A percentile compares a stretch with the other conserved stretches of the same genome.
phyloP scores from a whole-genome alignment of 2,113 vertebrate species.

The Phocoena sinus region DNA sequence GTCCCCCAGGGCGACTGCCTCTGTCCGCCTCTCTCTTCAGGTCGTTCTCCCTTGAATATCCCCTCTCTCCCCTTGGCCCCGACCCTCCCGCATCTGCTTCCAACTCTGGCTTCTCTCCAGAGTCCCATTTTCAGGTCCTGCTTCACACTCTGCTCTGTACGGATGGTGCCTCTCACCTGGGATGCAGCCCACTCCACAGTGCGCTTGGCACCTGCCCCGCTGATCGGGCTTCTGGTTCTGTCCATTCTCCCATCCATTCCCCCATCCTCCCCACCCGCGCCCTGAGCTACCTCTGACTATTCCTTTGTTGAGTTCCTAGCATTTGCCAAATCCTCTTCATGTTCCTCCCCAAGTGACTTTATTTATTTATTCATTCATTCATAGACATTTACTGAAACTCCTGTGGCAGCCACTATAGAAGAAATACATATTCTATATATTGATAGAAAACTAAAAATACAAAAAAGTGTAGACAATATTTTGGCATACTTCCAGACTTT shows the following conservation, averaged over 20 bases:
- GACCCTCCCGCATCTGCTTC: not conserved
- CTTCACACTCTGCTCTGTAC: fast-evolving
- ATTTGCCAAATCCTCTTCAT: not conserved
- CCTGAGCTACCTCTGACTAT: not conserved
- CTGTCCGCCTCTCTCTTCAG: not conserved
- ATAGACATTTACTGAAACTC: not conserved
- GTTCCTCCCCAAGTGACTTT: not conserved
- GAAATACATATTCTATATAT: not conserved
- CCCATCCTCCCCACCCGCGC: fast-evolving
- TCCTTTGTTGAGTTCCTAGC: not conserved
- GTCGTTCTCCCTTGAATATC: not conserved
- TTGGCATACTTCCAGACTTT: not conserved
- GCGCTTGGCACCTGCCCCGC: not conserved
- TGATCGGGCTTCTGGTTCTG: not conserved
- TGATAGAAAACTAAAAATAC: not conserved
- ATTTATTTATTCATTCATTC: not conserved
- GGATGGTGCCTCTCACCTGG: not conserved
- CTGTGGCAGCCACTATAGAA: not conserved
- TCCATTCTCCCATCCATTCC: not conserved
- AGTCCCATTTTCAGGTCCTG: not conserved
- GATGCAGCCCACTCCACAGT: fast-evolving
- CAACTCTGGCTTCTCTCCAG: not conserved
- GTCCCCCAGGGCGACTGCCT: not conserved
- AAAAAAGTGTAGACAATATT: not conserved
- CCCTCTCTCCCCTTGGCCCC: not conserved